Percentiles rank a stretch among this genome's conserved stretches.
Evolutionary conservation across 2,888 invertebrate genomes (phyloP).

Genomic region (Harpagoxenus sublaevis): DNA sequence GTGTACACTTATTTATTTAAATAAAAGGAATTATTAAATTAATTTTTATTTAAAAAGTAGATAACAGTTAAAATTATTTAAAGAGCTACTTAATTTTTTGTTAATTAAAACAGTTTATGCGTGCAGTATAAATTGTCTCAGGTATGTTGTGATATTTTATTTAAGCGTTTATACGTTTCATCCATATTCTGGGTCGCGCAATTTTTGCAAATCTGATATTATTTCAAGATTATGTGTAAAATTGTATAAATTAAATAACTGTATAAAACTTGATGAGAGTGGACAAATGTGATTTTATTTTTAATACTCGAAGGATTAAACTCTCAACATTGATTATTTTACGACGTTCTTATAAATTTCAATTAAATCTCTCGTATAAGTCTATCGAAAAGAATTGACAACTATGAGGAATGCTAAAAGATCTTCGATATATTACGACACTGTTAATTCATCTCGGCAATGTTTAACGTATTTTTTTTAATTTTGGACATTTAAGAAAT

Average conservation of each 20-base stretch:
- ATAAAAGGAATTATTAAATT: background rate
- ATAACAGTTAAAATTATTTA: background rate
- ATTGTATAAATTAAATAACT: background rate
- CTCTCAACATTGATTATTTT: background rate
- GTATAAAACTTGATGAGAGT: background rate
- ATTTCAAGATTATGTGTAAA: background rate
- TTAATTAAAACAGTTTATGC: background rate
- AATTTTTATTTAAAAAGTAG: background rate
- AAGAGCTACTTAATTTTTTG: background rate
- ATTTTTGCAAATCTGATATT: background rate
- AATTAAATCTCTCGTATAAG: background rate
- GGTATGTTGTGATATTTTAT: background rate
- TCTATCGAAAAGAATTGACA: background rate
- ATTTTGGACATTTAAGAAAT: slow-evolving; percentile 22
- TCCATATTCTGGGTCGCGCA: background rate
- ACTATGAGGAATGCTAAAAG: background rate
- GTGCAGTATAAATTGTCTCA: background rate
- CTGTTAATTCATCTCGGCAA: background rate
- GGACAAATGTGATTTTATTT: background rate
- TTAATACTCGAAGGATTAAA: background rate
- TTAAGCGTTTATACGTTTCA: background rate
- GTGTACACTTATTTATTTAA: background rate
- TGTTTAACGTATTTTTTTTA: background rate
- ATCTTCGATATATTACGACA: background rate
- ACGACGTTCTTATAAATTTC: background rate